Evolutionary conservation across 1,140 invertebrate genomes (phyloP).

Genomic region (Zelostemma sp.): DNA sequence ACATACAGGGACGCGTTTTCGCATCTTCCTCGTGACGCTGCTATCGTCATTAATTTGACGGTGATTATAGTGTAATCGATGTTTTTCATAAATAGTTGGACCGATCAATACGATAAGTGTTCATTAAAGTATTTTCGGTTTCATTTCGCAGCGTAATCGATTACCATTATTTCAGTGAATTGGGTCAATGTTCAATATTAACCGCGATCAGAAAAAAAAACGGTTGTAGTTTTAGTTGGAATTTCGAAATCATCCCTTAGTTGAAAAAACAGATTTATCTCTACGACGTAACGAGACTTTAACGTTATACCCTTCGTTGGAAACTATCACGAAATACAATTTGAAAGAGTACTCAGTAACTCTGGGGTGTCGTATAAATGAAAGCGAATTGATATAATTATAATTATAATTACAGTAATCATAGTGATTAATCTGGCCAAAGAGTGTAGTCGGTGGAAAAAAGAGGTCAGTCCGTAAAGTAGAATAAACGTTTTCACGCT

Average conservation of each 20-base stretch:
- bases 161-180: too few relatives aligned
- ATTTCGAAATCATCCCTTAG: too few relatives aligned
- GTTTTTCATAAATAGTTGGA: too few relatives aligned
- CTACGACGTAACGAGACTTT: too few relatives aligned
- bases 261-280: too few relatives aligned
- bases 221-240: too few relatives aligned
- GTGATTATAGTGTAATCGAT: background rate
- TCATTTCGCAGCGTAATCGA: too few relatives aligned
- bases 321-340: background rate
- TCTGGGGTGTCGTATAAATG: background rate
- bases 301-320: too few relatives aligned
- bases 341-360: background rate
- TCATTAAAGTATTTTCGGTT: too few relatives aligned
- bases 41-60: background rate
- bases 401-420: conserved; percentile 11
- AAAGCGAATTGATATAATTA: background rate
- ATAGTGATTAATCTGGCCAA: conserved; percentile 15
- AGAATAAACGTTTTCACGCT: conserved; percentile 19
- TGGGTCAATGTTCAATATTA: too few relatives aligned
- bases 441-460: conserved; percentile 7
- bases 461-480: conserved; percentile 14
- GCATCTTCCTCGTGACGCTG: background rate
- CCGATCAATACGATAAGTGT: too few relatives aligned
- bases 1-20: background rate
- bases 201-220: too few relatives aligned